phyloP scores from a whole-genome alignment of 2,797 vertebrate genomes.

The Sebastes cheni region DNA sequence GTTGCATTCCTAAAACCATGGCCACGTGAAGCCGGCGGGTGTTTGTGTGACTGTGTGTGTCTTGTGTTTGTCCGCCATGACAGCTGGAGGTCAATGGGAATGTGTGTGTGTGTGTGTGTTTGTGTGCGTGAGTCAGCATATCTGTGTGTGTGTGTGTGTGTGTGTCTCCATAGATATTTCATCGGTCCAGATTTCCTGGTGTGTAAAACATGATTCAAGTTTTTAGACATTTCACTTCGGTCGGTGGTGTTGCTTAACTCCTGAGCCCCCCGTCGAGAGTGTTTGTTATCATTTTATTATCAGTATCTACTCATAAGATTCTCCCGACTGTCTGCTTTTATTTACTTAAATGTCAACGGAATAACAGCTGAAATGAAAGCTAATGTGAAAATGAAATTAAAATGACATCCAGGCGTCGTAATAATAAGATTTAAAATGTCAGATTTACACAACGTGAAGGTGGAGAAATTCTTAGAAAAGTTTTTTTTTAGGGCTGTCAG shows the following conservation, averaged over 20 bases:
- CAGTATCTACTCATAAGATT: not conserved
- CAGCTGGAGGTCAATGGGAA: constrained; percentile 47
- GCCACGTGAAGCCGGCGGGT: constrained; percentile 8
- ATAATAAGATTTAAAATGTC: constrained; percentile 7
- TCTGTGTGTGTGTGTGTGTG: not conserved
- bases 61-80: constrained; percentile 31
- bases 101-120: not conserved
- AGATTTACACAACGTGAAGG: not conserved
- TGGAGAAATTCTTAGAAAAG: not conserved
- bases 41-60: not conserved
- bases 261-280: not conserved
- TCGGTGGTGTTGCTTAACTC: not conserved
- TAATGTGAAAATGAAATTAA: constrained; percentile 14
- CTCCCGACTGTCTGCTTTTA: not conserved
- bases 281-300: not conserved
- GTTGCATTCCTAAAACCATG: constrained; percentile 36
- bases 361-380: constrained; percentile 13
- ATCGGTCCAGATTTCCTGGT: not conserved
- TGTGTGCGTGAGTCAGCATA: constrained; percentile 26
- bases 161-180: constrained; percentile 15
- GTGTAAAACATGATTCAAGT: constrained; percentile 2
- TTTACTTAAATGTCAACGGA: constrained; percentile 31
- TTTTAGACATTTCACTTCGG: not conserved
- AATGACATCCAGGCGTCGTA: not conserved
- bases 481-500: not conserved